phyloP scores from a whole-genome alignment of 2,888 invertebrate genomes.

The Drosophila algonquin region DNA sequence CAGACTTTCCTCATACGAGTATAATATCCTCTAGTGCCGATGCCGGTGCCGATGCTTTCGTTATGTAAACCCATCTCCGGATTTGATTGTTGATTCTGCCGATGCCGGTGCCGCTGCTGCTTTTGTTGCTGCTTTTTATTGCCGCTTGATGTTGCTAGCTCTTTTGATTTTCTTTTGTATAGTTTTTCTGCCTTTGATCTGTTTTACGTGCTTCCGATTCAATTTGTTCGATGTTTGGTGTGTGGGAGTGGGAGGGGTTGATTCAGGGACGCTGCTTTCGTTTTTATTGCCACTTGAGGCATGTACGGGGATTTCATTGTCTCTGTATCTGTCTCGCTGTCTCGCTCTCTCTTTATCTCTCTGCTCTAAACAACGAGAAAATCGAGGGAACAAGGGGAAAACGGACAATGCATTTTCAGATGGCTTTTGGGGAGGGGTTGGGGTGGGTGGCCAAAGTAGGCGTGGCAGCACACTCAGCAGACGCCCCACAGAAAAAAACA shows the following conservation, averaged over 20 bases:
- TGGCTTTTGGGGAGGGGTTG: constrained; percentile 29
- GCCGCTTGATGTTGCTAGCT: constrained; percentile 24
- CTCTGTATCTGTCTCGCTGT: constrained; percentile 29
- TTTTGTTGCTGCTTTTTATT: constrained; percentile 14
- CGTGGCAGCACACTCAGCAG: background rate
- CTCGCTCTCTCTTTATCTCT: background rate
- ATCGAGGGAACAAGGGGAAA: background rate
- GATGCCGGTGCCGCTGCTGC: background rate
- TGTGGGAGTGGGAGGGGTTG: background rate
- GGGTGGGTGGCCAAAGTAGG: constrained; percentile 27
- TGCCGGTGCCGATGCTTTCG: background rate
- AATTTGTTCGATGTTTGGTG: constrained; percentile 36
- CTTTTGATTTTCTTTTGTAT: constrained; percentile 21
- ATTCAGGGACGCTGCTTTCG: constrained; percentile 52
- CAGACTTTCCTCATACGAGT: background rate
- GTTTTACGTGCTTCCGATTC: constrained; percentile 73
- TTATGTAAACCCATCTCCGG: background rate
- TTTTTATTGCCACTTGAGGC: constrained; percentile 73
- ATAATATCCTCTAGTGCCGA: background rate
- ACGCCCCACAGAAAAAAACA: constrained; percentile 44
- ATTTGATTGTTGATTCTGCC: constrained; percentile 10
- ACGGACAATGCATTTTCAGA: constrained; percentile 32
- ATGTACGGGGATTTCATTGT: constrained; percentile 30
- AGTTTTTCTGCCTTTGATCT: constrained; percentile 61
- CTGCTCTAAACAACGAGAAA: constrained; percentile 55